These are phyloP conservation scores for Rhombomys opimus DNA, from an alignment of 2,113 vertebrate species.

Conservation along the genomic window DNA sequence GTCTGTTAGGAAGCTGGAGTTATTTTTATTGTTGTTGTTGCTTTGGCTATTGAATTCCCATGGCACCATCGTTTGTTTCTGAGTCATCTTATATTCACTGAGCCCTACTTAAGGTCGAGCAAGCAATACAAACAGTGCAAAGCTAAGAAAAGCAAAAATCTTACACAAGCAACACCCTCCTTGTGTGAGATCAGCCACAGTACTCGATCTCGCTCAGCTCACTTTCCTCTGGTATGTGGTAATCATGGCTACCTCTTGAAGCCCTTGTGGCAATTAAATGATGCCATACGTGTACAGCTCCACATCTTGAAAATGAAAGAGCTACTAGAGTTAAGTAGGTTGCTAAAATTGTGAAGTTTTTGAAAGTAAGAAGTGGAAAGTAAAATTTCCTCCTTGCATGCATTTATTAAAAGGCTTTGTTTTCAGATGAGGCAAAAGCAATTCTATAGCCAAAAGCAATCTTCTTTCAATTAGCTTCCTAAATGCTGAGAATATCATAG, in stretches of 20 bases:
- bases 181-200: not conserved
- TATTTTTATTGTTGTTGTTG: not conserved
- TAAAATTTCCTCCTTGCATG: not conserved
- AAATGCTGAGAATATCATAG: not conserved
- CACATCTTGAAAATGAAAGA: not conserved
- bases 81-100: not conserved
- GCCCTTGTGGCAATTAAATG: not conserved
- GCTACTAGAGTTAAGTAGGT: not conserved
- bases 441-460: not conserved
- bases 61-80: not conserved
- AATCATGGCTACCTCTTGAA: not conserved
- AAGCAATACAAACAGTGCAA: not conserved
- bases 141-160: not conserved
- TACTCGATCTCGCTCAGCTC: not conserved
- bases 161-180: not conserved
- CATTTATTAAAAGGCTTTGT: not conserved
- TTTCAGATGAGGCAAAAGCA: not conserved
- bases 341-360: not conserved
- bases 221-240: not conserved
- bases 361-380: not conserved
- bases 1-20: not conserved
- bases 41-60: slow-evolving; percentile 18
- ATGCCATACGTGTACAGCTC: not conserved
- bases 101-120: not conserved
- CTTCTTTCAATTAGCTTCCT: not conserved